Conservation (phyloP, 1,140 invertebrate species). For the Leptinotarsa undecemlineata region DNA sequence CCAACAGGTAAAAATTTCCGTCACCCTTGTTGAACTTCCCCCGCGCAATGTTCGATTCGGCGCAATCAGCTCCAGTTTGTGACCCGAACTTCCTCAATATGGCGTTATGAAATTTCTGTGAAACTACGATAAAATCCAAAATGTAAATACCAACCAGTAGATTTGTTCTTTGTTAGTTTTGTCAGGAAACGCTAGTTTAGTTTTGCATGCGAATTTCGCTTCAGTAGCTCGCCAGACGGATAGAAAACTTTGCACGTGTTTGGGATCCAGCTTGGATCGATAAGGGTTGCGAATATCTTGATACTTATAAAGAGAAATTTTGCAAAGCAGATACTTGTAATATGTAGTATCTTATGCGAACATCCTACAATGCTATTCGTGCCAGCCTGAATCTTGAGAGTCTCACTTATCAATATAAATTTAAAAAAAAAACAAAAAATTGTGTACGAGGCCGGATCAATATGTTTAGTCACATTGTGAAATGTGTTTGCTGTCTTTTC, state of each 20-base stretch:
- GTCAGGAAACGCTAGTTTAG: background rate
- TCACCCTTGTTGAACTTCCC: conserved; percentile 7
- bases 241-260: conserved; percentile 15
- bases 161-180: background rate
- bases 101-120: conserved; percentile 18
- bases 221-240: background rate
- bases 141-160: conserved; percentile 14
- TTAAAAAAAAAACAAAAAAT: background rate
- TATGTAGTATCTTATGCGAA: background rate
- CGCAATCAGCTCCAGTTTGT: conserved; percentile 6
- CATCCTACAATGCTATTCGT: background rate
- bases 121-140: conserved; percentile 4
- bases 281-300: background rate
- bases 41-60: background rate
- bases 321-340: too few species aligned
- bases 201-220: conserved; percentile 10
- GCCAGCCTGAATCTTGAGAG: background rate
- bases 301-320: too few species aligned
- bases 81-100: conserved; percentile 15
- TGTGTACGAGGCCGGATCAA: background rate
- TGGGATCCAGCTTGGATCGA: conserved; percentile 6
- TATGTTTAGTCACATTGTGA: background rate
- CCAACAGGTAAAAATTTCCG: conserved; percentile 1
- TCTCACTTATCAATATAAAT: background rate
- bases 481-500: too few species aligned